Conservation (phyloP, 2,113 vertebrate genomes). For the Boulengeromyrus knoepffleri region DNA sequence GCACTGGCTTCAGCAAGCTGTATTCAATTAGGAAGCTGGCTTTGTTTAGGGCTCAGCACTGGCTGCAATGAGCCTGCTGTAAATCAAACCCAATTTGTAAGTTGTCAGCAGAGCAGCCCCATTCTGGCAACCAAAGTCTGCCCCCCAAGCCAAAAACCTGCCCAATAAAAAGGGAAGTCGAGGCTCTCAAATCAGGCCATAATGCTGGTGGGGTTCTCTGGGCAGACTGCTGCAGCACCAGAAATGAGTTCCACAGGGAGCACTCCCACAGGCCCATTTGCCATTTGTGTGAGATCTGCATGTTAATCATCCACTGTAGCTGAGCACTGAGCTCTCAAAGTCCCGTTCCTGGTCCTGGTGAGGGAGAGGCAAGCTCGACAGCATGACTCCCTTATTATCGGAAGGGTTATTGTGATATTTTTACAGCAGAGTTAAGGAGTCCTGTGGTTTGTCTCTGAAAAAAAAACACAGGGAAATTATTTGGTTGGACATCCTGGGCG, state of each 20-base stretch:
- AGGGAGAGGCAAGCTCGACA: not conserved
- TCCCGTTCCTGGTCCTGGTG: not conserved
- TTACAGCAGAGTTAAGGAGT: not conserved
- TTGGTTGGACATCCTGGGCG: not conserved
- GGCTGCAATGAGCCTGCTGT: slow-evolving; percentile 22
- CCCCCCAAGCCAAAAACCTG: slow-evolving; percentile 25
- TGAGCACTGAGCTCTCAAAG: not conserved
- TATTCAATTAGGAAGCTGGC: slow-evolving; percentile 27
- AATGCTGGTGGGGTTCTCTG: slow-evolving; percentile 12
- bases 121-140: slow-evolving; percentile 22
- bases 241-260: slow-evolving; percentile 25
- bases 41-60: slow-evolving; percentile 19
- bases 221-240: slow-evolving; percentile 1
- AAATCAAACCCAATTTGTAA: slow-evolving; percentile 33
- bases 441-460: not conserved
- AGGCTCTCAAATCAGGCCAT: slow-evolving; percentile 10
- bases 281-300: not conserved
- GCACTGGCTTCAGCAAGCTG: slow-evolving; percentile 1
- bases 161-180: slow-evolving; percentile 22
- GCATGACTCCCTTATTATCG: not conserved
- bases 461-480: not conserved
- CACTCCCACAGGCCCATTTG: not conserved
- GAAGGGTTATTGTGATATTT: not conserved
- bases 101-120: slow-evolving; percentile 24
- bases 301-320: slow-evolving; percentile 8